phyloP scores from a whole-genome alignment of 1,140 invertebrate genomes.

The Argopecten irradians region DNA sequence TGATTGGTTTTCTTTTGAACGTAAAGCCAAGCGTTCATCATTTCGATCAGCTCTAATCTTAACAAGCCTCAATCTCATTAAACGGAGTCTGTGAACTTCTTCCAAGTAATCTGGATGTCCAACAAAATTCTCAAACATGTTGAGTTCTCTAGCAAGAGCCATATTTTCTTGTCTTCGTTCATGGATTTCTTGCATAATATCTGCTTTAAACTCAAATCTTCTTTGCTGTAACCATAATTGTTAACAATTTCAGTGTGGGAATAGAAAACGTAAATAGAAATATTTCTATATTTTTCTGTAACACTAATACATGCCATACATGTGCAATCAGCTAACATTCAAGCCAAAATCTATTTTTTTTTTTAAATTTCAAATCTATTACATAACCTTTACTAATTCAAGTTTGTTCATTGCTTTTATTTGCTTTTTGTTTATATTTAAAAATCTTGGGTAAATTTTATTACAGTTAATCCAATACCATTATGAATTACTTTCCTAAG shows the following conservation, averaged over 20 bases:
- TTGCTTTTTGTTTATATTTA: too few species aligned
- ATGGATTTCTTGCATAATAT: background rate
- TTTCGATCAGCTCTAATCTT: background rate
- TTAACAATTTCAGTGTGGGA: background rate
- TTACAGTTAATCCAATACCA: too few species aligned
- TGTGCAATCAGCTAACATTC: background rate
- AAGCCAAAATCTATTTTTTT: background rate
- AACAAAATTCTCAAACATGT: background rate
- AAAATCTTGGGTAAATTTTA: too few species aligned
- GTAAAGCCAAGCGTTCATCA: background rate
- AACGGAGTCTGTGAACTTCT: background rate
- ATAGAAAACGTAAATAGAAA: background rate
- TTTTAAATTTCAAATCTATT: background rate
- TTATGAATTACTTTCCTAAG: too few species aligned
- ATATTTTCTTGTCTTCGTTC: background rate
- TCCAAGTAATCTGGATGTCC: background rate
- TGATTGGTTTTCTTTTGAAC: background rate
- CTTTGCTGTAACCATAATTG: background rate
- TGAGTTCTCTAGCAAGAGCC: background rate
- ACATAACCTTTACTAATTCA: too few species aligned
- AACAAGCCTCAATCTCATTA: background rate
- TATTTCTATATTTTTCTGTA: background rate
- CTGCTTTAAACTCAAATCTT: conserved; percentile 6
- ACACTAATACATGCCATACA: background rate
- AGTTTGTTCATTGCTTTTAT: too few species aligned